Base-by-base conservation (phyloP, 2,113 vertebrate genomes). In the Zapus hudsonius region DNA sequence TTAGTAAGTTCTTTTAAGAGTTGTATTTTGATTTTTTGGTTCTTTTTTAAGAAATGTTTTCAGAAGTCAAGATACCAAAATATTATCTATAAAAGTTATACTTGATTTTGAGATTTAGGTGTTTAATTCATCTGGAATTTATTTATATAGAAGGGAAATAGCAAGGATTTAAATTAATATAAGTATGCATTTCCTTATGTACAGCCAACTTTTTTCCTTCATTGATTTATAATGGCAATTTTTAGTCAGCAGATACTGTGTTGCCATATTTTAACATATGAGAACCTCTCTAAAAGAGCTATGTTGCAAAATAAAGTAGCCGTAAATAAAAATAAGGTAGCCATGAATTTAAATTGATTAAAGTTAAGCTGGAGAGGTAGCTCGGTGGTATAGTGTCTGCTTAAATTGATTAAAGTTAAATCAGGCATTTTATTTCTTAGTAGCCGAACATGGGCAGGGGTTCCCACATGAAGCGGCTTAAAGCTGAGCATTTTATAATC, bases 71-170 rank as follows among this genome's bases (percentile, higher is more conserved):
- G 29, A 81, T n/a, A 38, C 36, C 0, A 10, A 70, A 63, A 23
- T 31, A 66, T 72, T 84, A 57, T 22, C 63, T 66, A 16, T 78
- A 44, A 87, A 75, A 88, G 15, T 76, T 75, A 16, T 84, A 66
- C 13, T 87, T 87, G 19, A 61, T 59, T 63, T 87, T 91, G n/a
- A 80, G 27, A 63, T 78, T 73, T 84, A 27, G 19, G 15, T 61
- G 31, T 95, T 90, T 70, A 70, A 90, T 79, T 87, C 52, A 92
- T 25, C 33, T 87, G 82, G 52, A 75, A 70, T 52, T 74, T 79
- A 74, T 90, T 80, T 80, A 36, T 42, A 22, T 4, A 63, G 5
- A 27, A 15, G 22, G 33, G 7, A 3, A 92, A 69, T 23, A 31
- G 7, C 19, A 17, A 3, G 5, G 10, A 83, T 73, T 82, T 55